These are phyloP conservation scores for Narcine bancroftii DNA, from an alignment of 2,113 vertebrate genomes.

Conservation along the genomic window DNA sequence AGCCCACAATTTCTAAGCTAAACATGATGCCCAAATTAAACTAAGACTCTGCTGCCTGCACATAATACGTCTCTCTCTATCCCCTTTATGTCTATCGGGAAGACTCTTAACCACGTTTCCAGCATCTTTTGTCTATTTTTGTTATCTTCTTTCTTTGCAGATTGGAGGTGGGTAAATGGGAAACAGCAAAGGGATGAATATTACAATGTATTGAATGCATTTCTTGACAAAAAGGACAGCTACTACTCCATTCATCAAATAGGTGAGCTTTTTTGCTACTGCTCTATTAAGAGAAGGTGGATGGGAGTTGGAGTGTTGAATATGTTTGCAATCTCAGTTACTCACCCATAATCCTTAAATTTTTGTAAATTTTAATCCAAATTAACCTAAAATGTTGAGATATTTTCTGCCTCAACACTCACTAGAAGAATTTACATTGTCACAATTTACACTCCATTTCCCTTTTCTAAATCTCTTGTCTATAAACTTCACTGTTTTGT, in stretches of 20 bases:
- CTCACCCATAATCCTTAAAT: neutral
- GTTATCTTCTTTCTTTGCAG: slow-evolving; percentile 49
- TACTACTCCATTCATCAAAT: slow-evolving; percentile 98
- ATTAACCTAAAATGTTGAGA: neutral
- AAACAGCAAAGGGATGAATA: slow-evolving; percentile 78
- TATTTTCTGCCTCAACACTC: neutral
- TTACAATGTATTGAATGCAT: slow-evolving; percentile 79
- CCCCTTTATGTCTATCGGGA: too few relatives aligned
- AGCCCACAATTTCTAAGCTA: too few relatives aligned
- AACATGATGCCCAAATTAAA: too few relatives aligned
- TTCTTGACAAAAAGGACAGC: slow-evolving; percentile 95
- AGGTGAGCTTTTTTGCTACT: slow-evolving; percentile 58
- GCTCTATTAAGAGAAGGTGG: neutral
- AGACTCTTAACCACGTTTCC: too few relatives aligned
- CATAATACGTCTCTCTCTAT: too few relatives aligned
- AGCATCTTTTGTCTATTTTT: neutral
- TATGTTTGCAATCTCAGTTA: neutral
- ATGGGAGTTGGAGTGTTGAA: neutral
- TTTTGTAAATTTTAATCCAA: neutral
- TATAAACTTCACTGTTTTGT: neutral
- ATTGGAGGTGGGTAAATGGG: slow-evolving; percentile 82
- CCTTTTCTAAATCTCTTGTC: neutral
- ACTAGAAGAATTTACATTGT: neutral
- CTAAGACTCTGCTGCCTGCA: too few relatives aligned
- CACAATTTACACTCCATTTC: neutral